Conservation (phyloP, 2,797 vertebrate species). For the Steatocranus sp. region DNA sequence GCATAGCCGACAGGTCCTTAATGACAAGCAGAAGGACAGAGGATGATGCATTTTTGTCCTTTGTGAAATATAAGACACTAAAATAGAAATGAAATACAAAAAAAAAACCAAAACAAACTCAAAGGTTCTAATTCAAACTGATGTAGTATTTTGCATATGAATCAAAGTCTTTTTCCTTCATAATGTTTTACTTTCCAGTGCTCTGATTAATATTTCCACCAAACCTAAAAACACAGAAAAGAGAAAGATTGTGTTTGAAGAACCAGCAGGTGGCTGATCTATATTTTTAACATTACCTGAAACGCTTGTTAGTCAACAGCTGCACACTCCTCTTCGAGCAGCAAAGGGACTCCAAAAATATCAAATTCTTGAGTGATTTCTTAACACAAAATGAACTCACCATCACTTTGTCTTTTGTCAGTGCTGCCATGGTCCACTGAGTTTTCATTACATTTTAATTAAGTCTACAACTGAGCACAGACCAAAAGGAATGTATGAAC, state of each 20-base stretch:
- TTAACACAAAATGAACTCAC: background rate
- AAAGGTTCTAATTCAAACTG: background rate
- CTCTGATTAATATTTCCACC: background rate
- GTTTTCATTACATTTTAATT: slow-evolving; percentile 13
- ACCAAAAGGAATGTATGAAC: background rate
- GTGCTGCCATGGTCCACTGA: background rate
- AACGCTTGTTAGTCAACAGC: background rate
- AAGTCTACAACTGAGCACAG: background rate
- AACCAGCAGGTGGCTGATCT: background rate
- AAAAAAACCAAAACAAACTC: rapidly evolving
- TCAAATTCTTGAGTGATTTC: background rate
- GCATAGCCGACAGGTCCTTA: slow-evolving; percentile 80
- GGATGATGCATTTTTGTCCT: background rate
- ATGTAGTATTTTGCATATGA: background rate
- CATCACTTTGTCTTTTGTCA: background rate
- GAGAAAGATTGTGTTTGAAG: background rate
- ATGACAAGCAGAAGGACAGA: slow-evolving; percentile 2
- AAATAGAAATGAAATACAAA: background rate
- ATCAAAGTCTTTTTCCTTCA: background rate
- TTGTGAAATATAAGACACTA: background rate
- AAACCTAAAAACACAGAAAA: background rate
- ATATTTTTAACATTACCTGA: background rate
- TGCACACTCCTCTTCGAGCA: background rate
- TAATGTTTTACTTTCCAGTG: background rate
- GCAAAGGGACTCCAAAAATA: slow-evolving; percentile 1